Conservation (phyloP, 1,140 invertebrate genomes). For the Kradibia gibbosae region DNA sequence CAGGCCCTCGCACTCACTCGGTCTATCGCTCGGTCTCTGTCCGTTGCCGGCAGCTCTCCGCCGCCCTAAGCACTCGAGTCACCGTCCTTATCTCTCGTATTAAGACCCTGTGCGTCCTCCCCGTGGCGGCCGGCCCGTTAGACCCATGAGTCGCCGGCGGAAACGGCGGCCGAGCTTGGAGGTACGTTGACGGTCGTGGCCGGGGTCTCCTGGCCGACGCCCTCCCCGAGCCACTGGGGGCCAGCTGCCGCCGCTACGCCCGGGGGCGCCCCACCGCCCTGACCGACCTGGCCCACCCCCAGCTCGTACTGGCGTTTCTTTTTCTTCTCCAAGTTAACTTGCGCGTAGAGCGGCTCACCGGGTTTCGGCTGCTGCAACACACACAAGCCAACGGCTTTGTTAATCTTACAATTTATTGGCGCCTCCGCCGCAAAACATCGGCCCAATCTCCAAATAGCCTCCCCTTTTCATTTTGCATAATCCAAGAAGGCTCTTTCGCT, state of each 20-base stretch:
- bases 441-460: no score
- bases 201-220: constrained; percentile 63
- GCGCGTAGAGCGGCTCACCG: constrained; percentile 84
- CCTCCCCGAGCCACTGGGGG: constrained; percentile 66
- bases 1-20: no score
- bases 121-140: constrained; percentile 58
- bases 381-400: constrained; percentile 65
- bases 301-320: constrained; percentile 78
- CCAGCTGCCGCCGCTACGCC: constrained; percentile 59
- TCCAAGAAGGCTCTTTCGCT: no score
- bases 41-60: no score
- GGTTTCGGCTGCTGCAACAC: constrained; percentile 76
- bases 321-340: constrained; percentile 87
- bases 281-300: constrained; percentile 70
- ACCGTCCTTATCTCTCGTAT: not conserved
- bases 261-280: constrained; percentile 63
- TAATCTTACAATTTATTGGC: not conserved
- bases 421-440: not conserved
- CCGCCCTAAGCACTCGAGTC: no score
- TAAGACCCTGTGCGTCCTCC: constrained; percentile 48
- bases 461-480: not conserved
- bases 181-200: constrained; percentile 66
- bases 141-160: constrained; percentile 76
- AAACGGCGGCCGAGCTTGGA: constrained; percentile 66
- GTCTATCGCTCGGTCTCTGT: no score